Conservation (phyloP, 1,140 invertebrate species). For the Diploscapter pachys region DNA sequence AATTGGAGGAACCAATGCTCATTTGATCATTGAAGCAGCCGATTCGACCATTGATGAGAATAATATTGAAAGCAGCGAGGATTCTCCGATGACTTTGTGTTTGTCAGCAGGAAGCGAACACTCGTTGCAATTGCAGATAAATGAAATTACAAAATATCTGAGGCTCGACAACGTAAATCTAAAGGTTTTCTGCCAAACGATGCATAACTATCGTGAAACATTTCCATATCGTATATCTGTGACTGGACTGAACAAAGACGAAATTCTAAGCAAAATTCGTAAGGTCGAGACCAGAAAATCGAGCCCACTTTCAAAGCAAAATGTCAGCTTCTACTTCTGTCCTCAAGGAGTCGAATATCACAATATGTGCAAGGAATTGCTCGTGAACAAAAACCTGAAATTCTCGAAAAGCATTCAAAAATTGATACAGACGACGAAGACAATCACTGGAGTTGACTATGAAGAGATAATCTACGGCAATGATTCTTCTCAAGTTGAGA, state of each 20-base stretch:
- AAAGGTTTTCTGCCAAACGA: too few species aligned
- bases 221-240: too few species aligned
- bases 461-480: constrained; percentile 19
- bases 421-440: background rate
- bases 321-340: constrained; percentile 45
- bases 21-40: constrained; percentile 70
- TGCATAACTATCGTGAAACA: too few species aligned
- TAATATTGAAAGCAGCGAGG: too few species aligned
- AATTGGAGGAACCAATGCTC: constrained; percentile 90
- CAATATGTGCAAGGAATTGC: constrained; percentile 34
- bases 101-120: too few species aligned
- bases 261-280: background rate
- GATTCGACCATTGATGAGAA: background rate
- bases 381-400: constrained; percentile 2
- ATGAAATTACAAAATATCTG: too few species aligned
- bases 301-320: background rate
- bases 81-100: too few species aligned
- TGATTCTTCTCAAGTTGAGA: background rate
- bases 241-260: too few species aligned
- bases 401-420: constrained; percentile 11
- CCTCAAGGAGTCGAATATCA: constrained; percentile 52
- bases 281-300: background rate
- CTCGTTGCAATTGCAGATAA: too few species aligned
- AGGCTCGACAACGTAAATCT: too few species aligned
- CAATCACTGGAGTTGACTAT: constrained; percentile 1